Conservation (phyloP, 2,888 invertebrate species). For the Neoscelio sp. region DNA sequence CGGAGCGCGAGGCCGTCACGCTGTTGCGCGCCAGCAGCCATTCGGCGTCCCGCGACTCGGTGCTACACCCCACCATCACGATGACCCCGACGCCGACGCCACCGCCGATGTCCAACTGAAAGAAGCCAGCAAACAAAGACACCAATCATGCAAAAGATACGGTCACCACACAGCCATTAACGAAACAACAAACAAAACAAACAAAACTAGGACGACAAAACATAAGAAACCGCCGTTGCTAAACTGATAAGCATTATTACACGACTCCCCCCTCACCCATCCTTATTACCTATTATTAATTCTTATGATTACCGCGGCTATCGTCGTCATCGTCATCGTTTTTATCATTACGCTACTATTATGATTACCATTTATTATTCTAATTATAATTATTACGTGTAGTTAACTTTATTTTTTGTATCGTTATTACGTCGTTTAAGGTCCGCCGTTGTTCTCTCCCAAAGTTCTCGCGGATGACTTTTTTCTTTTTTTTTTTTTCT, state of each 20-base stretch:
- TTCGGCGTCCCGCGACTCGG: slow-evolving; percentile 86
- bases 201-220: too few relatives aligned
- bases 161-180: neutral
- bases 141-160: neutral
- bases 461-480: too few relatives aligned
- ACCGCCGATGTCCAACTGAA: slow-evolving; percentile 79
- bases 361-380: slow-evolving; percentile 68
- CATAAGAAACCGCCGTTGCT: slow-evolving; percentile 64
- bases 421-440: slow-evolving; percentile 9
- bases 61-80: slow-evolving; percentile 83
- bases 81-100: slow-evolving; percentile 78
- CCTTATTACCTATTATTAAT: slow-evolving; percentile 56
- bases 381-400: slow-evolving; percentile 71
- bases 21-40: slow-evolving; percentile 87
- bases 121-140: slow-evolving; percentile 21
- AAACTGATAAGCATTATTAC: slow-evolving; percentile 61
- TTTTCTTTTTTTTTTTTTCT: too few relatives aligned
- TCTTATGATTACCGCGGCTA: slow-evolving; percentile 32
- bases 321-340: slow-evolving; percentile 2
- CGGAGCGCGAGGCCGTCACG: slow-evolving; percentile 85
- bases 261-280: slow-evolving; percentile 36
- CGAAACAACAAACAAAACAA: slow-evolving; percentile 1
- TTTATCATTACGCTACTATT: slow-evolving; percentile 52
- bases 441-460: slow-evolving; percentile 40
- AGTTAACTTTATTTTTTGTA: slow-evolving; percentile 21